phyloP scores from a whole-genome alignment of 1,140 invertebrate species.

The Sinonovacula constricta region DNA sequence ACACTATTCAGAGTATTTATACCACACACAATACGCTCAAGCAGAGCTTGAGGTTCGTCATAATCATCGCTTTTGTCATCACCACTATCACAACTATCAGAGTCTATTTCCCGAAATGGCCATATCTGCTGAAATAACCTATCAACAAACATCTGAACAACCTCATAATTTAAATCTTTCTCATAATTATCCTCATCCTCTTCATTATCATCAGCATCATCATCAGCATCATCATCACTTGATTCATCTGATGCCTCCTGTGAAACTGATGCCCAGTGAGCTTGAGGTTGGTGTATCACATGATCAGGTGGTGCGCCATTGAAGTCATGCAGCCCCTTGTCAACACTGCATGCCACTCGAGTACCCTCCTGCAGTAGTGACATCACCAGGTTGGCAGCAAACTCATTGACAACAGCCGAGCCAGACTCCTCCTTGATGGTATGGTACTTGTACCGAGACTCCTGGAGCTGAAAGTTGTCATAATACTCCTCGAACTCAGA shows the following conservation, averaged over 20 bases:
- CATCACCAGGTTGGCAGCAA: slow-evolving; percentile 61
- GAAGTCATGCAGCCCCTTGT: neutral
- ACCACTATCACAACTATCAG: no score
- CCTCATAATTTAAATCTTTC: no score
- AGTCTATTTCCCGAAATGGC: no score
- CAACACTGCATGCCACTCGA: neutral
- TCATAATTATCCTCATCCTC: no score
- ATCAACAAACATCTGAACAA: no score
- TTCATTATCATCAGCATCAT: slow-evolving; percentile 27
- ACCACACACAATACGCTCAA: no score
- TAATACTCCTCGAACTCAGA: slow-evolving; percentile 75
- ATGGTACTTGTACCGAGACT: slow-evolving; percentile 61
- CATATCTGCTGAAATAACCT: no score
- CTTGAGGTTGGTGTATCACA: slow-evolving; percentile 9
- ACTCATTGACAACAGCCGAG: slow-evolving; percentile 58
- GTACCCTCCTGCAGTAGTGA: slow-evolving; percentile 64
- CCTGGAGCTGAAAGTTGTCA: slow-evolving; percentile 65
- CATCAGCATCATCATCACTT: no score
- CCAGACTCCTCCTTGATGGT: slow-evolving; percentile 71
- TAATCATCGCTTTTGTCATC: no score
- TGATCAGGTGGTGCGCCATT: neutral
- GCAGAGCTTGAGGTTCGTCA: no score
- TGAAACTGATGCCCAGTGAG: slow-evolving; percentile 19
- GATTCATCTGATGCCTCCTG: no score
- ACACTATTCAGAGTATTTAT: no score